phyloP scores from a whole-genome alignment of 2,888 invertebrate genomes.

The Polydrusus tereticollis region DNA sequence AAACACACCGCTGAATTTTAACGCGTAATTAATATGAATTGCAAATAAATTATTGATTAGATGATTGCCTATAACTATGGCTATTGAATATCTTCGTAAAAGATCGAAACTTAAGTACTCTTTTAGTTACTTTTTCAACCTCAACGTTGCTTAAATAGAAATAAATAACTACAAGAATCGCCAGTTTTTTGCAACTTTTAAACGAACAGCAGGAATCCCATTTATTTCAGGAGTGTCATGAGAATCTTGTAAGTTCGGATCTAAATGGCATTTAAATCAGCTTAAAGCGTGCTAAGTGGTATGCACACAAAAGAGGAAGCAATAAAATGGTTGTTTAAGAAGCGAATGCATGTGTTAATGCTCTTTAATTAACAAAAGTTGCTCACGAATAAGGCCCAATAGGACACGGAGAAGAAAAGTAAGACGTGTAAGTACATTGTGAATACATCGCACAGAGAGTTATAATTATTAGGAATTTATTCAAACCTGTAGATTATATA shows the following conservation, averaged over 20 bases:
- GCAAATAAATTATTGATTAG: too few relatives aligned
- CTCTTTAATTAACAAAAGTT: slow-evolving; percentile 41
- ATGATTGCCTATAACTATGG: too few relatives aligned
- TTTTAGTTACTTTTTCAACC: too few relatives aligned
- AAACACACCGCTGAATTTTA: too few relatives aligned
- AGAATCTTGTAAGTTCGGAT: slow-evolving; percentile 34
- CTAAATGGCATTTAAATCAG: slow-evolving; percentile 43
- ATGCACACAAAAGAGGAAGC: slow-evolving; percentile 45
- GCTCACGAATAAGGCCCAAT: slow-evolving; percentile 41
- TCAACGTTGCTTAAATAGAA: too few relatives aligned
- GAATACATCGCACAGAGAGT: not conserved
- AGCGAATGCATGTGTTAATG: slow-evolving; percentile 46
- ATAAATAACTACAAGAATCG: too few relatives aligned
- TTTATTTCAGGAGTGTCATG: slow-evolving; percentile 5
- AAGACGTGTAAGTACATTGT: slow-evolving; percentile 1
- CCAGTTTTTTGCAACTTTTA: not conserved
- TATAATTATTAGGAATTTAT: not conserved
- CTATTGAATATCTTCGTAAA: too few relatives aligned
- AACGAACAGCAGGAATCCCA: not conserved
- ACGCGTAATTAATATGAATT: too few relatives aligned
- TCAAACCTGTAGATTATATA: not conserved
- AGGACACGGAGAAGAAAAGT: slow-evolving; percentile 25
- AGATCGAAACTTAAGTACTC: too few relatives aligned
- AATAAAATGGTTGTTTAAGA: slow-evolving; percentile 42
- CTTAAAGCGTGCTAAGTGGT: slow-evolving; percentile 44